Evolutionary conservation across 2,797 vertebrate genomes (phyloP).

Genomic region (Hydrocynus forskahlii): DNA sequence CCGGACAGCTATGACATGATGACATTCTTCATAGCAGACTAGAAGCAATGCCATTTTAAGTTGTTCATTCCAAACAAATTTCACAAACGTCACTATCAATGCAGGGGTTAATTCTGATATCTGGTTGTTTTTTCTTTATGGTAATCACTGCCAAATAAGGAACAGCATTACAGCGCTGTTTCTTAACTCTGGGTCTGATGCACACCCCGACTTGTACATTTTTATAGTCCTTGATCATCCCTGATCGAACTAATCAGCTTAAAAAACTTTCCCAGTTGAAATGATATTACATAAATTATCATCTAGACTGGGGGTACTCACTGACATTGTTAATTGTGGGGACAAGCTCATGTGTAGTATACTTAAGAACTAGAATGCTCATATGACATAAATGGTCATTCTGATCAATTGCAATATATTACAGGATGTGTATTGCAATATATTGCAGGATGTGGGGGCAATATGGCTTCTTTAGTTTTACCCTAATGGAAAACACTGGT

Average conservation of each 20-base stretch:
- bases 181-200: too few species aligned
- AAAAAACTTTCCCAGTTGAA: too few species aligned
- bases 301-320: too few species aligned
- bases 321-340: too few species aligned
- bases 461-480: not conserved
- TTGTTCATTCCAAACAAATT: not conserved
- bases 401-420: not conserved
- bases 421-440: not conserved
- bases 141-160: too few species aligned
- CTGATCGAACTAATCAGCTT: too few species aligned
- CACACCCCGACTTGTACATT: too few species aligned
- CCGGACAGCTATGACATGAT: not conserved
- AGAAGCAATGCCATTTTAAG: conserved; percentile 5
- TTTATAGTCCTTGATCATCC: too few species aligned
- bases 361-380: too few species aligned
- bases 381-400: not conserved
- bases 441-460: not conserved
- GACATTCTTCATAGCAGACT: not conserved
- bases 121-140: not conserved
- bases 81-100: conserved; percentile 3
- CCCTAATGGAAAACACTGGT: not conserved
- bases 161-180: too few species aligned
- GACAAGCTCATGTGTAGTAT: too few species aligned
- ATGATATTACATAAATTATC: too few species aligned
- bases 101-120: not conserved